Conservation (phyloP, 2,797 vertebrate genomes). For the Glossophaga mutica region DNA sequence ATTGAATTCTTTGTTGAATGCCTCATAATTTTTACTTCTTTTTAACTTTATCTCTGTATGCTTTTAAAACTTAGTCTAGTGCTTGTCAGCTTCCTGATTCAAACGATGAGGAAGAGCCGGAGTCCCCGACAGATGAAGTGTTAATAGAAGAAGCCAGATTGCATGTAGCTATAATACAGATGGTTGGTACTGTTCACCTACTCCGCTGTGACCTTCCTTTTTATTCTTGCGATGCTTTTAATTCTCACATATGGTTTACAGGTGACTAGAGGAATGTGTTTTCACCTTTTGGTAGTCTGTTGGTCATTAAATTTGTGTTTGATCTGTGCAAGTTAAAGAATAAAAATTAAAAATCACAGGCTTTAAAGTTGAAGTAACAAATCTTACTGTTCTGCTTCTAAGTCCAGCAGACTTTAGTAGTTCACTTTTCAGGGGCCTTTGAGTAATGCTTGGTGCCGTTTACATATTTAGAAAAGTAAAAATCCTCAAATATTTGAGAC, state of each 20-base stretch:
- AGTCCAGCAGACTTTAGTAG: not conserved
- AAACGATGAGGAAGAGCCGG: too few relatives aligned
- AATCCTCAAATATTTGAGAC: slow-evolving; percentile 6
- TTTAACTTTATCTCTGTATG: slow-evolving; percentile 35
- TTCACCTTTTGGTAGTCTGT: not conserved
- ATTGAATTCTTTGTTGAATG: not conserved
- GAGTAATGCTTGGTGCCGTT: not conserved
- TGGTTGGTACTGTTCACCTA: slow-evolving; percentile 54
- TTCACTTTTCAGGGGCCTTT: not conserved
- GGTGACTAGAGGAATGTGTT: not conserved
- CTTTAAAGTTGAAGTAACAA: slow-evolving; percentile 19
- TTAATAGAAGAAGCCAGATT: slow-evolving; percentile 72
- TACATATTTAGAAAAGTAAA: not conserved
- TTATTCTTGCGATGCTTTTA: not conserved
- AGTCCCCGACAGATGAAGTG: slow-evolving; percentile 50
- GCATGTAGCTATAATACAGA: slow-evolving; percentile 70
- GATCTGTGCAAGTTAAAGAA: slow-evolving; percentile 10
- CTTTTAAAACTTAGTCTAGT: slow-evolving; percentile 37
- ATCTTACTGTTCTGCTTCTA: not conserved
- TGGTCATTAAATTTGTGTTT: slow-evolving; percentile 26
- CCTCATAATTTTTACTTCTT: not conserved
- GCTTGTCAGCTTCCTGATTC: not conserved
- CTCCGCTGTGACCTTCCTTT: not conserved
- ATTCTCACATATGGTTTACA: not conserved
- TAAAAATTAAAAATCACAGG: not conserved